A percentile compares a stretch with the other conserved stretches of the same genome.
These are phyloP conservation scores for Dryoscopus gambensis DNA, from an alignment of 2,113 vertebrate species.

Conservation along the genomic window DNA sequence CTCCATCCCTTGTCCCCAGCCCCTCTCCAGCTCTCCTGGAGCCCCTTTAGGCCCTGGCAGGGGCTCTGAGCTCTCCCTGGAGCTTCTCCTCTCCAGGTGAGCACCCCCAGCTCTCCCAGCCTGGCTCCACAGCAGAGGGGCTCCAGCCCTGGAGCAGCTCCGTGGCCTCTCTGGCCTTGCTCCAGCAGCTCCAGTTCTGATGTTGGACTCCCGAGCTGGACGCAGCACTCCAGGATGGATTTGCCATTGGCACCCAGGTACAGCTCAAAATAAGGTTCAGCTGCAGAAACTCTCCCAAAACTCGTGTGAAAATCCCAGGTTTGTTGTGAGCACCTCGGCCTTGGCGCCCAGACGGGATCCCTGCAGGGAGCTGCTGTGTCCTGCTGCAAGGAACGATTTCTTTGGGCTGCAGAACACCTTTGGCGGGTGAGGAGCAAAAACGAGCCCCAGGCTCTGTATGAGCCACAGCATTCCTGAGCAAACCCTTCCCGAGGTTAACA, in stretches of 20 bases:
- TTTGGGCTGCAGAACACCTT: neutral
- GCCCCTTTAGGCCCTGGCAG: neutral
- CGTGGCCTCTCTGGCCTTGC: accelerated
- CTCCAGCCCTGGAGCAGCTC: neutral
- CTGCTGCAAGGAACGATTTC: neutral
- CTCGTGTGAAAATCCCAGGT: neutral
- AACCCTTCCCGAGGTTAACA: neutral
- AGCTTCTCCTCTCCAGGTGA: neutral
- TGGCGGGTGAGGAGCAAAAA: neutral
- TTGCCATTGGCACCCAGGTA: accelerated
- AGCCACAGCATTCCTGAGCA: neutral
- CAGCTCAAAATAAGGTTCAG: neutral
- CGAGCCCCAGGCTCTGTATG: neutral
- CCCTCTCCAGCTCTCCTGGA: neutral
- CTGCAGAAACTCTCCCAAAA: neutral
- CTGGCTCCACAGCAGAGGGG: neutral
- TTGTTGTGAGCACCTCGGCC: neutral
- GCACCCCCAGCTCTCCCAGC: neutral
- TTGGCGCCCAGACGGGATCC: neutral
- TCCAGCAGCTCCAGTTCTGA: neutral
- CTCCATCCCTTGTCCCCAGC: neutral
- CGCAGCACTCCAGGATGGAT: neutral
- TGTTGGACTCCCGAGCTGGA: neutral
- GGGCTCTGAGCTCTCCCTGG: neutral
- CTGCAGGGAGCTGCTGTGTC: neutral